Conservation (phyloP, 2,888 invertebrate species). For the Erebia palarica region DNA sequence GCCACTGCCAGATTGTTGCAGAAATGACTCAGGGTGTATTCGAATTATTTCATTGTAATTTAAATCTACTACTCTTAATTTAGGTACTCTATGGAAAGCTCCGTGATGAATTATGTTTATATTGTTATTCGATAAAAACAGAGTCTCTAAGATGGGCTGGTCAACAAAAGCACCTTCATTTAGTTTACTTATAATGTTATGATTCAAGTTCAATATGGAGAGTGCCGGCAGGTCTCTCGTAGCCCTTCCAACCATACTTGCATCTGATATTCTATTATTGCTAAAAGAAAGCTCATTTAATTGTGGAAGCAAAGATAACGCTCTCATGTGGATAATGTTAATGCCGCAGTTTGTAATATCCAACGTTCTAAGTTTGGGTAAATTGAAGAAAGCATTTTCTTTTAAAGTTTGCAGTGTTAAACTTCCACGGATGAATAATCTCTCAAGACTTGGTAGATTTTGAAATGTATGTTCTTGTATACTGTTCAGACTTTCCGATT, state of each 20-base stretch:
- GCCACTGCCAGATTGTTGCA: slow-evolving; percentile 87
- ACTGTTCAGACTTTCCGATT: slow-evolving; percentile 85
- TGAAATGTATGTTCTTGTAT: slow-evolving; percentile 87
- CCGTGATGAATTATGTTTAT: slow-evolving; percentile 90
- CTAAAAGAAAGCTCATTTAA: slow-evolving; percentile 86
- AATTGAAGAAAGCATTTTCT: slow-evolving; percentile 86
- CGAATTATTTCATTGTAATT: slow-evolving; percentile 89
- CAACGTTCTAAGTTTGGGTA: slow-evolving; percentile 86
- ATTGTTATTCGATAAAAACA: slow-evolving; percentile 87
- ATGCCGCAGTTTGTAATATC: slow-evolving; percentile 91
- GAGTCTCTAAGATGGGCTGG: slow-evolving; percentile 85
- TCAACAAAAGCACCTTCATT: slow-evolving; percentile 91
- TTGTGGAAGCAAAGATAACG: slow-evolving; percentile 87
- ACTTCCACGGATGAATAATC: slow-evolving; percentile 88
- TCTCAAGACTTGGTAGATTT: slow-evolving; percentile 87
- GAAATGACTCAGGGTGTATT: slow-evolving; percentile 91
- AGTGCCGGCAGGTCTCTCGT: slow-evolving; percentile 89
- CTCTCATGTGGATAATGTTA: slow-evolving; percentile 89
- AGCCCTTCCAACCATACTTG: slow-evolving; percentile 90
- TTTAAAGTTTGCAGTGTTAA: slow-evolving; percentile 86
- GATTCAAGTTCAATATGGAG: slow-evolving; percentile 86
- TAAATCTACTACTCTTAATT: slow-evolving; percentile 87
- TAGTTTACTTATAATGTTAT: slow-evolving; percentile 87
- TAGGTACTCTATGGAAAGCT: slow-evolving; percentile 90
- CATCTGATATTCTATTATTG: slow-evolving; percentile 89